Evolutionary conservation across 1,140 invertebrate genomes (phyloP).

Genomic region (Pachypeltis micranthus): DNA sequence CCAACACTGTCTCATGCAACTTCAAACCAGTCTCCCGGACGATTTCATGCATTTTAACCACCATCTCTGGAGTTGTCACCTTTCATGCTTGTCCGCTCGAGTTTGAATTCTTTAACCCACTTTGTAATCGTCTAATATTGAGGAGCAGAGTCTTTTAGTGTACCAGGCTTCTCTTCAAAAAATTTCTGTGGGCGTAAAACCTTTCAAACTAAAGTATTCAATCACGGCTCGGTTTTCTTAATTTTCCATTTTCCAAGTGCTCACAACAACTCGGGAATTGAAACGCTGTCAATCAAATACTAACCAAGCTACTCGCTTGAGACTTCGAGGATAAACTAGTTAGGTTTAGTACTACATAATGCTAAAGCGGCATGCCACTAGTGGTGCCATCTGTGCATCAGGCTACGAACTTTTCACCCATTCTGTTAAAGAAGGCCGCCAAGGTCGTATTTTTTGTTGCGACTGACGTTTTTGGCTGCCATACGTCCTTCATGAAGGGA

Average conservation of each 20-base stretch:
- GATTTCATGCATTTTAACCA: no score
- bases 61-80: no score
- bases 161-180: no score
- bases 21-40: no score
- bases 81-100: no score
- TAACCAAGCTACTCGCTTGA: neutral
- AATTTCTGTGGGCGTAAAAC: neutral
- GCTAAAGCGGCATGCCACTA: neutral
- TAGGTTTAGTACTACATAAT: neutral
- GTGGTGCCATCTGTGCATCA: neutral
- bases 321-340: neutral
- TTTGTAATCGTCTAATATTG: neutral
- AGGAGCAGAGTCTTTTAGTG: neutral
- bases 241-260: neutral
- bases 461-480: no score
- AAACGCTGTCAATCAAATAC: neutral
- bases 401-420: no score
- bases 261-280: neutral
- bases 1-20: no score
- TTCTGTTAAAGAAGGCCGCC: no score
- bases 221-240: neutral
- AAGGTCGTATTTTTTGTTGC: no score
- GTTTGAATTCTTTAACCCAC: no score
- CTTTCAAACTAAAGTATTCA: neutral
- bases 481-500: no score